Conservation (phyloP, 2,797 vertebrate genomes). For the Eulemur coronatus region DNA sequence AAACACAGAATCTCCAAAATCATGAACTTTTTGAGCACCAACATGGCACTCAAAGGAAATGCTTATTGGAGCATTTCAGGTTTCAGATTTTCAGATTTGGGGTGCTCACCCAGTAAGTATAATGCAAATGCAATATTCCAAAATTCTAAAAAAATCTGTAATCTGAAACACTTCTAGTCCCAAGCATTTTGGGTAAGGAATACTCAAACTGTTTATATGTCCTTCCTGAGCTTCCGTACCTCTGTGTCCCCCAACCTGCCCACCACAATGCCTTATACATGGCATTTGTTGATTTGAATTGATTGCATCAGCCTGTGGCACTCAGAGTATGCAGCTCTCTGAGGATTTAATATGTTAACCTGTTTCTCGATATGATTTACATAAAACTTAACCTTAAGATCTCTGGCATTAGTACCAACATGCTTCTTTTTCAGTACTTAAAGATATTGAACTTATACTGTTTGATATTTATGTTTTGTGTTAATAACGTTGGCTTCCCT, state of each 20-base stretch:
- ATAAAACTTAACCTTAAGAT: conserved; percentile 16
- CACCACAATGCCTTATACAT: not conserved
- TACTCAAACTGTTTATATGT: not conserved
- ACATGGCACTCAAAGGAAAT: not conserved
- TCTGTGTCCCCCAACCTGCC: not conserved
- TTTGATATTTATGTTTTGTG: not conserved
- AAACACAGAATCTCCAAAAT: not conserved
- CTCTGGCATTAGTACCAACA: not conserved
- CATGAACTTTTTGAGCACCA: not conserved
- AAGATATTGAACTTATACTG: not conserved
- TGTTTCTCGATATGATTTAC: not conserved
- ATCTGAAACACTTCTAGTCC: not conserved
- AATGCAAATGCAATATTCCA: not conserved
- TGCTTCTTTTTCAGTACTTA: not conserved
- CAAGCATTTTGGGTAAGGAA: not conserved
- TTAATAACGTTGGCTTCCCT: conserved; percentile 17
- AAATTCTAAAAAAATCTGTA: not conserved
- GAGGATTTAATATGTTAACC: not conserved
- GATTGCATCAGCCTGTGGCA: not conserved
- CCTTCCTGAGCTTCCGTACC: not conserved
- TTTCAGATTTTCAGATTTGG: not conserved
- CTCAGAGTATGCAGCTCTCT: not conserved
- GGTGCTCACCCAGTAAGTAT: not conserved
- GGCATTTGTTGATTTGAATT: conserved; percentile 27
- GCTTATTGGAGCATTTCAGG: not conserved